Percentiles rank a stretch among this genome's conserved stretches.
Conservation (phyloP, 2,888 invertebrate species). For the Leucophenga maculata region DNA sequence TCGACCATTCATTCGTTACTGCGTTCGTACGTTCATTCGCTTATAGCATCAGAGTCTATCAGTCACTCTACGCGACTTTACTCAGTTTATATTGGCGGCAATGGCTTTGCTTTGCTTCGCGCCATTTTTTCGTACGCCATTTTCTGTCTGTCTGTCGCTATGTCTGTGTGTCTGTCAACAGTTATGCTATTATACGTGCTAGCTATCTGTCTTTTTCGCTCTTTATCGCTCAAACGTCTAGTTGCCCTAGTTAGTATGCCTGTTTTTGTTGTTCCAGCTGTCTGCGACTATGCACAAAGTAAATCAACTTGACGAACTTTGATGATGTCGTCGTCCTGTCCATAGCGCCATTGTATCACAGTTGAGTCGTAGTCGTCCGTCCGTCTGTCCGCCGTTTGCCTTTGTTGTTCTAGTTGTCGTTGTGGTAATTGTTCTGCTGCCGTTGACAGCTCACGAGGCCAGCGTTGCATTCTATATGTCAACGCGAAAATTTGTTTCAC, state of each 20-base stretch:
- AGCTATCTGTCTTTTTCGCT: not conserved
- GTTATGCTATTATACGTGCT: not conserved
- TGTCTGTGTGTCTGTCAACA: conserved; percentile 5
- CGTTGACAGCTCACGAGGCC: conserved; percentile 3
- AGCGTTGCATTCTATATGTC: conserved; percentile 8
- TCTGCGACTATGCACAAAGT: conserved; percentile 14
- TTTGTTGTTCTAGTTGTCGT: conserved; percentile 2
- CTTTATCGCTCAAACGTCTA: not conserved
- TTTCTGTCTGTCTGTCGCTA: not conserved
- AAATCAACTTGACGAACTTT: conserved; percentile 24
- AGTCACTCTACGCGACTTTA: not conserved
- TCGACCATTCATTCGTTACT: not conserved
- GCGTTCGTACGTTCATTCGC: not conserved
- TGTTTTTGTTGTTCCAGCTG: conserved; percentile 1
- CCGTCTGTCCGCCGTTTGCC: no score
- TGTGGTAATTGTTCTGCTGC: conserved; percentile 4
- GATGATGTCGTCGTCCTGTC: not conserved
- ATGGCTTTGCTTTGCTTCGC: not conserved
- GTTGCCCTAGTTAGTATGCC: not conserved
- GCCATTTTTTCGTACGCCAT: not conserved
- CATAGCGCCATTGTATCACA: not conserved
- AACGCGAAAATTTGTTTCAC: conserved; percentile 15
- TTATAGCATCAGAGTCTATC: conserved; percentile 5
- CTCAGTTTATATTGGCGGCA: conserved; percentile 2
- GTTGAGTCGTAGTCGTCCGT: no score